These are phyloP conservation scores for Galerucella nymphaeae DNA, from an alignment of 2,888 invertebrate species.

Conservation along the genomic window DNA sequence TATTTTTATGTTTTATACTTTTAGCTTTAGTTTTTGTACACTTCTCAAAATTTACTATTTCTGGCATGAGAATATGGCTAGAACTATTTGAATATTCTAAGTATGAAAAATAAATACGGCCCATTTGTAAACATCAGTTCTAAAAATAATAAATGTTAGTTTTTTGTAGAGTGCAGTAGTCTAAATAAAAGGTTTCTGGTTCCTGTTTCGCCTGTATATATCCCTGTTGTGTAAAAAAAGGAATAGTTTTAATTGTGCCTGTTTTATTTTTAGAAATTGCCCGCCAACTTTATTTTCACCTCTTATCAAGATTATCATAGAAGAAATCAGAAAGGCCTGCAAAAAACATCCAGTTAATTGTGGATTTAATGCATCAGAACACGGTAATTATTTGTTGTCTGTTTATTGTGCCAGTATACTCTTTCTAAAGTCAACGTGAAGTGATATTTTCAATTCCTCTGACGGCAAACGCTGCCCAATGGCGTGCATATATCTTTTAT, in stretches of 20 bases:
- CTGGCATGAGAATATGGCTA: neutral
- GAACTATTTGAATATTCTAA: neutral
- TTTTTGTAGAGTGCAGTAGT: constrained; percentile 5
- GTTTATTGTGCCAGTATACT: neutral
- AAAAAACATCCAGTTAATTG: constrained; percentile 74
- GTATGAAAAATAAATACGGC: neutral
- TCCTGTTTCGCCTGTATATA: constrained; percentile 33
- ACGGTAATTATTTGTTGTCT: constrained; percentile 65
- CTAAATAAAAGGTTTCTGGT: constrained; percentile 23
- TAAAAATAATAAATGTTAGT: constrained; percentile 26
- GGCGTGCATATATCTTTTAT: too few relatives aligned
- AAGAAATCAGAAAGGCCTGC: constrained; percentile 74
- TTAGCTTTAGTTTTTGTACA: neutral
- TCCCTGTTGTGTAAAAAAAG: constrained; percentile 27
- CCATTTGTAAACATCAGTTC: constrained; percentile 1
- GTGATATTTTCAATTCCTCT: too few relatives aligned
- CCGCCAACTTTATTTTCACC: constrained; percentile 76
- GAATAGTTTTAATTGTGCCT: constrained; percentile 29
- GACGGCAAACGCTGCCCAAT: too few relatives aligned
- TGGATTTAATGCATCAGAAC: constrained; percentile 72
- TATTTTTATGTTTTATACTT: too few relatives aligned
- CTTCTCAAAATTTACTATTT: neutral
- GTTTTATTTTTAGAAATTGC: constrained; percentile 72
- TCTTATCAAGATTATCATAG: constrained; percentile 74
- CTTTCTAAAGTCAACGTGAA: too few relatives aligned